Conservation (phyloP, 1,140 invertebrate genomes). For the Ceratitis capitata region DNA sequence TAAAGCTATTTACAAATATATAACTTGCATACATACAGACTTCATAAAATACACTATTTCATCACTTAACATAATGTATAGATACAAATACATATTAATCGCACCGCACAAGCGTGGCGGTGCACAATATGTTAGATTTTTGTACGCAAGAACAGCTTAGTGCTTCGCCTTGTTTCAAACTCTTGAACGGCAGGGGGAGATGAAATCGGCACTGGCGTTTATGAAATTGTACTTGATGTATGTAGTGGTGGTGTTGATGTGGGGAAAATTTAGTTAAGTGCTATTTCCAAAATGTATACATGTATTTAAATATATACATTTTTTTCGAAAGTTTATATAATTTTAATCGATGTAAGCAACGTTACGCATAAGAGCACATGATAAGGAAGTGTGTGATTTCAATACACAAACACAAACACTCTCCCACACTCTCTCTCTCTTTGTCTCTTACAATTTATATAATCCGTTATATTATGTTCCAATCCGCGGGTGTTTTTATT, state of each 20-base stretch:
- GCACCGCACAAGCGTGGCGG: background rate
- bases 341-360: background rate
- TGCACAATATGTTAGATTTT: background rate
- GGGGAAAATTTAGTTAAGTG: background rate
- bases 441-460: background rate
- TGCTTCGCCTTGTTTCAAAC: background rate
- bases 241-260: background rate
- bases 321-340: background rate
- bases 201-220: background rate
- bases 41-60: background rate
- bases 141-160: background rate
- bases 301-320: background rate
- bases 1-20: constrained; percentile 33
- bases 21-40: background rate
- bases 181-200: background rate
- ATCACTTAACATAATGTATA: background rate
- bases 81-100: background rate
- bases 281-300: background rate
- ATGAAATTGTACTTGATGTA: background rate
- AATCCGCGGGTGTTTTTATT: background rate
- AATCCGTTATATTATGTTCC: background rate
- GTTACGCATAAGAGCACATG: background rate
- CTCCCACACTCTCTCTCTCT: background rate
- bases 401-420: background rate
- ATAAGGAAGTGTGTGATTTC: background rate